Conservation (phyloP, 2,113 vertebrate genomes). For the Toxotes chatareus region DNA sequence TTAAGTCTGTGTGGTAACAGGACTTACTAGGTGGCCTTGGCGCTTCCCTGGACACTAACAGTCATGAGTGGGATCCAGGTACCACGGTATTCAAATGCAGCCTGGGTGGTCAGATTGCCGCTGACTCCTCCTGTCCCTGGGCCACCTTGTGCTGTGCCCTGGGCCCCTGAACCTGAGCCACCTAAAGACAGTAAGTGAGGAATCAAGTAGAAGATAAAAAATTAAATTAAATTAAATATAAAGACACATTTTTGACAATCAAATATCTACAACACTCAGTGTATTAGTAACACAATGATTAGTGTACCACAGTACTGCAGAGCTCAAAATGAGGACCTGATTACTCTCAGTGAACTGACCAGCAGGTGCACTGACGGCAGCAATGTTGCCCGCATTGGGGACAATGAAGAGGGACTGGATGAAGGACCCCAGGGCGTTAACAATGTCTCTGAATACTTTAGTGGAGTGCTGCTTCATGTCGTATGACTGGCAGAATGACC, state of each 20-base stretch:
- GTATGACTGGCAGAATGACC: constrained; percentile 98
- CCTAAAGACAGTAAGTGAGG: constrained; percentile 54
- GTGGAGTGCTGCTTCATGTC: constrained; percentile 99
- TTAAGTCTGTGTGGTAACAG: not conserved
- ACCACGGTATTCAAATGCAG: constrained; percentile 98
- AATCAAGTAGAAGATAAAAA: not conserved
- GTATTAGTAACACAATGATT: not conserved
- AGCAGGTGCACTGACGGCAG: constrained; percentile 84
- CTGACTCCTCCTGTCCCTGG: constrained; percentile 86
- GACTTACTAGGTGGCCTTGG: constrained; percentile 98
- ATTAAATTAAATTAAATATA: not conserved
- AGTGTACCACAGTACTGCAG: not conserved
- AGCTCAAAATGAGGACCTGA: not conserved
- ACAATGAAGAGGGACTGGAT: constrained; percentile 98
- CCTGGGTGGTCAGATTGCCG: constrained; percentile 89
- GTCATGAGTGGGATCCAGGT: constrained; percentile 98
- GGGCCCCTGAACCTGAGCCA: constrained; percentile 81
- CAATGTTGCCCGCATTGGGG: constrained; percentile 87
- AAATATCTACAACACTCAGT: not conserved
- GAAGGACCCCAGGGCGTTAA: constrained; percentile 97
- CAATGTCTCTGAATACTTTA: constrained; percentile 98
- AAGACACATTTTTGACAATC: not conserved
- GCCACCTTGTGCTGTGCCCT: constrained; percentile 85
- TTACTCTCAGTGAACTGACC: constrained; percentile 78
- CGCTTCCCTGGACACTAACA: constrained; percentile 94